Conservation (phyloP, 2,113 vertebrate species). For the Onychostoma macrolepis region DNA sequence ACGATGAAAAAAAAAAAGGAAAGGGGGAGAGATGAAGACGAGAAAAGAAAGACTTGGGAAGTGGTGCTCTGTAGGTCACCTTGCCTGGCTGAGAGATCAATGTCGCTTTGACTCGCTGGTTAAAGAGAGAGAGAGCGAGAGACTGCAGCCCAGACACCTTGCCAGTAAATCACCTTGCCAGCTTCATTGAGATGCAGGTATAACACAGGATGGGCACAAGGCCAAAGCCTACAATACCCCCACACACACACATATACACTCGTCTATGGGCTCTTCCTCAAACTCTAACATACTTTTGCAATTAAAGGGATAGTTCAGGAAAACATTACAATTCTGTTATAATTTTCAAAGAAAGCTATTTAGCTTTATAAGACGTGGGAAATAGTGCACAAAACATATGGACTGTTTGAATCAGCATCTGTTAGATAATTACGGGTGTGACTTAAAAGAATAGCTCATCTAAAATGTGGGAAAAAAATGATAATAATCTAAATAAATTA, state of each 20-base stretch:
- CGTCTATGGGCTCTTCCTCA: not conserved
- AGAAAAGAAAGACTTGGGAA: conserved; percentile 66
- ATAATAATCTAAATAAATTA: no score
- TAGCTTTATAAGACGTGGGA: not conserved
- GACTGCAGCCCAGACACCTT: conserved; percentile 63
- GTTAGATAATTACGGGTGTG: not conserved
- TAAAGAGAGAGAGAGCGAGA: conserved; percentile 59
- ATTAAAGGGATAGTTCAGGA: conserved; percentile 2
- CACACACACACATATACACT: not conserved
- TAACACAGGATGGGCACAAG: conserved; percentile 68
- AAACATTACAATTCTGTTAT: not conserved
- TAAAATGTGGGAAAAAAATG: no score
- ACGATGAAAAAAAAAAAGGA: conserved; percentile 27
- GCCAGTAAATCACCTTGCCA: conserved; percentile 68
- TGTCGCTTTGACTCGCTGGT: conserved; percentile 74
- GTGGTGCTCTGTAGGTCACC: conserved; percentile 75
- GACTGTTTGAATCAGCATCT: not conserved
- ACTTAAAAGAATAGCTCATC: no score
- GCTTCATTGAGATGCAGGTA: conserved; percentile 77
- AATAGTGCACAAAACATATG: not conserved
- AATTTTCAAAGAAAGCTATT: not conserved
- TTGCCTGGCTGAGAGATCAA: conserved; percentile 78
- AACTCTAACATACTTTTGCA: conserved; percentile 9
- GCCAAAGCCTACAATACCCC: conserved; percentile 57
- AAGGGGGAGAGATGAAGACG: conserved; percentile 65